Percentiles rank a stretch among this genome's conserved stretches.
Conservation (phyloP, 2,797 vertebrate species). For the Malacoctenus gilli region DNA sequence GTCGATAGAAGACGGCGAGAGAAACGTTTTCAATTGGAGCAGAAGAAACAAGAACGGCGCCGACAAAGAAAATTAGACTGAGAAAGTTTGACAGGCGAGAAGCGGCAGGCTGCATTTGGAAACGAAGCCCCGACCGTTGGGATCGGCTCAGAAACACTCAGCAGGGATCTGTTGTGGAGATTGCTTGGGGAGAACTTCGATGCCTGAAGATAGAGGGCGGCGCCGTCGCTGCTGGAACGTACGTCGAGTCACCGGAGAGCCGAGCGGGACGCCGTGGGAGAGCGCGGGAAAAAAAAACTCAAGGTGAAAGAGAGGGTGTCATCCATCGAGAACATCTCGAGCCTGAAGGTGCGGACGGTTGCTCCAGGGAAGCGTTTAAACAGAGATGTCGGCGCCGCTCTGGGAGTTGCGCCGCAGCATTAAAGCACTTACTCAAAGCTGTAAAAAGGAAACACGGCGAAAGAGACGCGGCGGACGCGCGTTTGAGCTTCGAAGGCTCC, state of each 20-base stretch:
- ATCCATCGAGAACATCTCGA: slow-evolving; percentile 30
- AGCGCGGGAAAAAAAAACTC: neutral
- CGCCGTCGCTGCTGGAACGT: slow-evolving; percentile 56
- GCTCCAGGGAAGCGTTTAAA: slow-evolving; percentile 25
- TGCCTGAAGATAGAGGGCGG: slow-evolving; percentile 59
- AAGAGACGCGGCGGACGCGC: slow-evolving; percentile 19
- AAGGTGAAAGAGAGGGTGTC: neutral
- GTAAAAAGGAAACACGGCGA: slow-evolving; percentile 18
- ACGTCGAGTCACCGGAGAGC: slow-evolving; percentile 50
- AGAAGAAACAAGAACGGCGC: slow-evolving; percentile 6
- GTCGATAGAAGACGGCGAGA: too few species aligned
- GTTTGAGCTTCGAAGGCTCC: slow-evolving; percentile 23
- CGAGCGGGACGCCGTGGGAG: slow-evolving; percentile 22
- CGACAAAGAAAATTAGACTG: slow-evolving; percentile 17
- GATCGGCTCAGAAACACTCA: slow-evolving; percentile 41
- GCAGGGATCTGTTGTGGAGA: slow-evolving; percentile 50
- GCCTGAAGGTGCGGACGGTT: slow-evolving; percentile 42
- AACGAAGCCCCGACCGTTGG: slow-evolving; percentile 37
- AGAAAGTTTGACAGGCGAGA: slow-evolving; percentile 37
- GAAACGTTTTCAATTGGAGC: neutral
- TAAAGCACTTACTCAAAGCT: slow-evolving; percentile 15
- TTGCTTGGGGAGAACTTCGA: slow-evolving; percentile 47
- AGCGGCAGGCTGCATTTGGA: slow-evolving; percentile 36
- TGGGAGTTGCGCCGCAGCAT: slow-evolving; percentile 17
- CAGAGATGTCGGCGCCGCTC: neutral